These are phyloP conservation scores for Trogon surrucura DNA, from an alignment of 2,113 vertebrate genomes.

Conservation along the genomic window DNA sequence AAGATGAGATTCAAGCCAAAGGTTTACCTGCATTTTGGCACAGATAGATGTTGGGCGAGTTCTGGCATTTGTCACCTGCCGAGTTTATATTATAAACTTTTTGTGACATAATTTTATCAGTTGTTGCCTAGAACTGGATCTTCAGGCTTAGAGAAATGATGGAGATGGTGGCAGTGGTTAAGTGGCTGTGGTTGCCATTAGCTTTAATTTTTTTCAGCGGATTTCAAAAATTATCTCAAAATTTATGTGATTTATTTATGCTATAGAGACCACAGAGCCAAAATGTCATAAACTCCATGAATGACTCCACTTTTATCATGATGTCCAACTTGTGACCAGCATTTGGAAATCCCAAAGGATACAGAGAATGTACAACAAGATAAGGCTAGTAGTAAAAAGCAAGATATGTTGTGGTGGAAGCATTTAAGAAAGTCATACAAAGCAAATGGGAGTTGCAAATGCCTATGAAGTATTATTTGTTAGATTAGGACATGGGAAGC, in stretches of 20 bases:
- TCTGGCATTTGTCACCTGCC: not conserved
- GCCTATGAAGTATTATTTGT: not conserved
- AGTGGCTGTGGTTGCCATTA: not conserved
- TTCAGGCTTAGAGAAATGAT: not conserved
- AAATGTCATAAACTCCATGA: not conserved
- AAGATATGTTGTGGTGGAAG: not conserved
- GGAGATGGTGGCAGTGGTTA: not conserved
- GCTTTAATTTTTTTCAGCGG: not conserved
- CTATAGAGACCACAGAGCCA: not conserved
- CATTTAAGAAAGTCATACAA: not conserved
- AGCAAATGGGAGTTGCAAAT: not conserved
- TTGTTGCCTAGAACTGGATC: not conserved
- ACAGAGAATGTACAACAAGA: not conserved
- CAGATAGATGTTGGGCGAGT: not conserved
- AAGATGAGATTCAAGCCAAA: not conserved
- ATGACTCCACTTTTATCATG: not conserved
- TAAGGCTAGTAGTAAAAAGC: not conserved
- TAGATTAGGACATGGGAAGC: not conserved
- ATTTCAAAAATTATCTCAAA: not conserved
- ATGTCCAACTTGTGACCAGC: not conserved
- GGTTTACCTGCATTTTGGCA: not conserved
- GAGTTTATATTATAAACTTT: not conserved
- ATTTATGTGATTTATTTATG: not conserved
- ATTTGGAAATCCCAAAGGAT: constrained; percentile 40
- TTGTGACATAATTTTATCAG: not conserved